Base-by-base conservation (phyloP, 1,140 invertebrate genomes). In the Lepidurus apus region DNA sequence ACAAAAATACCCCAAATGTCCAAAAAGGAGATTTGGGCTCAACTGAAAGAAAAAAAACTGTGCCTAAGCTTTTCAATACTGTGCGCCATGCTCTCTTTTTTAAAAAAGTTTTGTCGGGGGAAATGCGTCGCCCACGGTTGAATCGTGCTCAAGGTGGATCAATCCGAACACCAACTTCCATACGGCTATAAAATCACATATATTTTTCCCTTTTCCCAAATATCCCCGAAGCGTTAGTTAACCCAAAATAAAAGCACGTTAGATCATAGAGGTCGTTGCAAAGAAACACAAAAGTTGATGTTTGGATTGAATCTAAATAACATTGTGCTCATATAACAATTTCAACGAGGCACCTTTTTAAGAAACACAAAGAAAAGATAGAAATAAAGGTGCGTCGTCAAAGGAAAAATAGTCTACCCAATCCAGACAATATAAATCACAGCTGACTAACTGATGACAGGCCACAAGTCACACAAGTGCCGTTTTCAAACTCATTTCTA, bases 131-230 rank as follows among this genome's bases (percentile, higher is more conserved):
- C 53, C 53, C 53, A 65, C 53, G 53, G 53, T 65, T 65, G 53
- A 65, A 65, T 65, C 53, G 53, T 65, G 53, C 53, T 65, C 53
- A 65, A 65, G 53, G 53, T 65, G 53, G 21, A 65, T 65, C 53
- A 65, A 65, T 65, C 53, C 53, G 53, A 65, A 65, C 53, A 65
- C 8, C 53, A 65, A 65, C 53, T 65, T 65, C 9, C 21, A 7
- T 21, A 11, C 34, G 0, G 34, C 53, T 65, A 17, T 21, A 21
- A 13, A 7, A 65, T 21, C 53, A 65, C 21, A n/a, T 5, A 65
- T 65, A 13, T n/a, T 7, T 65, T n/a, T n/a, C 53, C 53, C 53
- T 13, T 65, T 65, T 8, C 17, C n/a, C 53, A 65, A 47, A 65
- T 17, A 65, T 65, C 21, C 53, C 53, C 2, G 6, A 65, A 65